Evolutionary conservation across 1,140 invertebrate genomes (phyloP).

Genomic region (Drosophila albomicans): DNA sequence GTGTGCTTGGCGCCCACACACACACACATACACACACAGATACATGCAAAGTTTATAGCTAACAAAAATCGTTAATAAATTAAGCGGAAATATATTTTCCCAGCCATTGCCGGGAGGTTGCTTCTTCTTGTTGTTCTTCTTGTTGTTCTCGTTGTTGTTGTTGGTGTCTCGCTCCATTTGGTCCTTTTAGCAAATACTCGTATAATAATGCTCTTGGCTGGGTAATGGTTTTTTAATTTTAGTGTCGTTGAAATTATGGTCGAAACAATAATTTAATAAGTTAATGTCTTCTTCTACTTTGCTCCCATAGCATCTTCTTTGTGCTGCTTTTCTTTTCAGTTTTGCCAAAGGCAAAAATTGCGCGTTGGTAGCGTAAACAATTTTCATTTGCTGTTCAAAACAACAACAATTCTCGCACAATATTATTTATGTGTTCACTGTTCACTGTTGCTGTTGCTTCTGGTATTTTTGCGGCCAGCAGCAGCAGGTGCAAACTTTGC

Average conservation of each 20-base stretch:
- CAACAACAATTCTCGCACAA: conserved; percentile 52
- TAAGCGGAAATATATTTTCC: conserved; percentile 83
- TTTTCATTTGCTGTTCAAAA: conserved; percentile 58
- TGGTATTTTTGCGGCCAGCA: conserved; percentile 55
- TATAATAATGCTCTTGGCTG: conserved; percentile 50
- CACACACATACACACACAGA: background rate
- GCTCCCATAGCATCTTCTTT: background rate
- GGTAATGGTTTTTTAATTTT: conserved; percentile 83
- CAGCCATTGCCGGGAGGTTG: conserved; percentile 43
- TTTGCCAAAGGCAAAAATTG: conserved; percentile 39
- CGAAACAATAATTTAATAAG: conserved; percentile 82
- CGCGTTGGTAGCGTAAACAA: conserved; percentile 68
- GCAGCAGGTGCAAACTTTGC: conserved; percentile 63
- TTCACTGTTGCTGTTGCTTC: conserved; percentile 41
- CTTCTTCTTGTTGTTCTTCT: background rate
- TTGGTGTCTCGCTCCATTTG: conserved; percentile 57
- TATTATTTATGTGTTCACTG: conserved; percentile 70
- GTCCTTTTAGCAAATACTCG: conserved; percentile 51
- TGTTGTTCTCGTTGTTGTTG: conserved; percentile 8
- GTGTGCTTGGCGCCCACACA: conserved; percentile 34
- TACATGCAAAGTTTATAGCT: conserved; percentile 74
- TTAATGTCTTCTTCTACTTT: conserved; percentile 70
- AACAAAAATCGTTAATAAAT: conserved; percentile 84
- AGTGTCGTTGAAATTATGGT: conserved; percentile 82
- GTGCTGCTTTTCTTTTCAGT: background rate